Base-by-base conservation (phyloP, 2,113 vertebrate species). In the Bothrops jararaca region DNA sequence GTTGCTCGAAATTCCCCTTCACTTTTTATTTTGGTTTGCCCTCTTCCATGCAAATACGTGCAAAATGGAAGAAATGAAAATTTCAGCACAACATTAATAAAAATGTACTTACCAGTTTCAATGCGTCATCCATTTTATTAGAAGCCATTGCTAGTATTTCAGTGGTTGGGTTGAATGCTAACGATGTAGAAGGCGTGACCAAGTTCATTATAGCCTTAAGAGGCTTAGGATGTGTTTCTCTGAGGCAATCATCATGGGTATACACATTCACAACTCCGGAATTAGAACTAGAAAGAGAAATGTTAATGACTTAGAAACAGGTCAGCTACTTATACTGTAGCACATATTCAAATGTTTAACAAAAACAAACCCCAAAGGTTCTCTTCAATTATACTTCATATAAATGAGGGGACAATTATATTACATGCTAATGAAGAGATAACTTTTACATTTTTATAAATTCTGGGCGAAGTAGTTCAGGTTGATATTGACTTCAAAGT, bases 181-280 rank as follows among this genome's bases (percentile, higher is more conserved):
- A 95, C 1, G 98, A 98, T 0, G 98, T 98, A 24, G 96, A 98
- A 0, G 98, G 91, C 1, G 99, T 99, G 92, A 99, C 97, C 52
- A 99, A 97, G 95, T 99, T 99, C 98, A 98, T 99, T 91, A 99
- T 93, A 0, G 98, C 97, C 95, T 98, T 99, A 56, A 98, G 95
- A 24, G 99, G 99, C 91, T 97, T 98, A 6, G 99, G 99, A 91
- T 29, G 97, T 11, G 89, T 93, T 34, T 97, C 97, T 29, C 96
- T 98, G 6, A 99, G 96, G 96, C 99, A 99, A 90, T 93, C 96
- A 91, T 99, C 98, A 94, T 98, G 98, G 29, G 95, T 97, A 95
- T 99, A 99, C 56, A 99, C 91, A 94, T 99, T 99, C 90, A 99
- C 99, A 94, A 99, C 99, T 5, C 99, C 99, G 91, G 99, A 99